Base-by-base conservation (phyloP, 2,797 vertebrate genomes). In the Geotrypetes seraphini region DNA sequence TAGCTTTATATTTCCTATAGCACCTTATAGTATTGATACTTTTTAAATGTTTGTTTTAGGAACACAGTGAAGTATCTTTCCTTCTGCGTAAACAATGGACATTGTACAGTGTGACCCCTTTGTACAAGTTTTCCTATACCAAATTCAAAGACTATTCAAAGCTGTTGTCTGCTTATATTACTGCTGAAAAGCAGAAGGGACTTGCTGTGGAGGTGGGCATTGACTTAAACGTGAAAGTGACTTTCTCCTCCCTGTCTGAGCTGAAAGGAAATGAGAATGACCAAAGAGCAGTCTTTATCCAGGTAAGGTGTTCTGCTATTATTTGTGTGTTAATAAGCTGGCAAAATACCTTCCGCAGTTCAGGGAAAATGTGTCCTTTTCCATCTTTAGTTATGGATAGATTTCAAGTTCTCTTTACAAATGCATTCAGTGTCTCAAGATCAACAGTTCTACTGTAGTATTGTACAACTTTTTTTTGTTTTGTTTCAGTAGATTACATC, bases 71-170 rank as follows among this genome's bases (percentile, higher is more conserved):
- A 31, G 56, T 80, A 21, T 66, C 67, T 3, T 48, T 86, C 2
- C 43, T 96, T 16, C 60, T 91, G 36, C 73, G 79, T 19, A 84
- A 77, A 2, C 87, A 89, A 11, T 97, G 92, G 93, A 75, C 74
- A 19, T 53, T 96, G n/a, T 88, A 87, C 3, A 91, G 91, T 6
- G 82, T 92, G 36, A 95, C 87, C 2, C 96, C 96, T 0, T 63
- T 99, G 31, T 77, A 90, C 66, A 63, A 64, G n/a, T 97, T 97
- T 60, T 71, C 58, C 14, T 66, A 85, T 33, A 54, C 55, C 1
- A 63, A 63, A 38, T 73, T 97, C 36, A 81, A 53, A 50, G 61
- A 57, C 3, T 99, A 99, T 40, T 73, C 87, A 8, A 76, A 66
- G 42, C 81, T 84, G 57, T 81, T 99, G 0, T 55, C 83, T 0